Evolutionary conservation across 92 coral and sea anemone species (phyloP).

Genomic region (Desmophyllum pertusum): DNA sequence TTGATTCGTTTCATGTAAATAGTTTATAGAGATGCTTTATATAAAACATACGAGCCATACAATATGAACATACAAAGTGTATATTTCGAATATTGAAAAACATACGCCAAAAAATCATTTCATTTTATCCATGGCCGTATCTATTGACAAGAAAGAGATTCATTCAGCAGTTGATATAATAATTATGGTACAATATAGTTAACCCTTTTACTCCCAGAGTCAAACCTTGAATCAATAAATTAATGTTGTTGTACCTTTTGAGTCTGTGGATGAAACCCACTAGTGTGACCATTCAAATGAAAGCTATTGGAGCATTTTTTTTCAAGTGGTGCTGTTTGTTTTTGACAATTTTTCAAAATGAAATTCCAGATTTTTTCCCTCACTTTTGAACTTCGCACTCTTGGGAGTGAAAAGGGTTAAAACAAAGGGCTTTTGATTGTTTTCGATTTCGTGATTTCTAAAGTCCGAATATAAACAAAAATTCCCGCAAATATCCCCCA

Average conservation of each 20-base stretch:
- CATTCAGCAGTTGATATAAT: not conserved
- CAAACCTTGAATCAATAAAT: no score
- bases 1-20: constrained; percentile 31
- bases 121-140: constrained; percentile 3
- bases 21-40: constrained; percentile 16
- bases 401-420: no score
- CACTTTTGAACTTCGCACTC: no score
- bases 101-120: not conserved
- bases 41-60: not conserved
- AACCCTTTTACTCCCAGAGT: no score
- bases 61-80: not conserved
- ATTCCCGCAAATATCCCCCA: constrained; percentile 28
- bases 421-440: constrained; percentile 7
- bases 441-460: constrained; percentile 25
- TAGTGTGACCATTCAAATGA: no score
- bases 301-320: no score
- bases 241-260: no score
- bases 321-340: no score
- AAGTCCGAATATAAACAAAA: constrained; percentile 4
- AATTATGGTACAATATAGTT: constrained; percentile 1
- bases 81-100: constrained; percentile 4
- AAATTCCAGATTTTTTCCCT: no score
- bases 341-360: no score
- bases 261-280: no score
- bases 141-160: not conserved